Percentiles rank a stretch among this genome's conserved stretches.
These are phyloP conservation scores for Coranthus polyacanthus DNA, from an alignment of 2,797 vertebrate species.

Conservation along the genomic window DNA sequence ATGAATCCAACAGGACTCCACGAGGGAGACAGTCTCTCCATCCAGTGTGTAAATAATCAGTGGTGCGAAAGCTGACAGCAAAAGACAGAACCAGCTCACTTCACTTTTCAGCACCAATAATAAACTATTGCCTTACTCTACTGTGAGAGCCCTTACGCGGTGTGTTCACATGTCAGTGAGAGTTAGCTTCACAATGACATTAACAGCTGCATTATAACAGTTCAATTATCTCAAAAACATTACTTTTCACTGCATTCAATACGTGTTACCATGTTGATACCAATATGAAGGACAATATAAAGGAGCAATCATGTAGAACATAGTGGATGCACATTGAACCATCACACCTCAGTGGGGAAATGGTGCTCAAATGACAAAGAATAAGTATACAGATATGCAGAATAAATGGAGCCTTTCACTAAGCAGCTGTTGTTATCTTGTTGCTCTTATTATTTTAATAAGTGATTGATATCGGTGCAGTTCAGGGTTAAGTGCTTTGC, in stretches of 20 bases:
- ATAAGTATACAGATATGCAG: background rate
- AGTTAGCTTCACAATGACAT: background rate
- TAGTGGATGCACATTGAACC: too few relatives aligned
- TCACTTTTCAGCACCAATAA: background rate
- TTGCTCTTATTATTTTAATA: constrained; percentile 4
- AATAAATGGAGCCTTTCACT: background rate
- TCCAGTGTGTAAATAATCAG: too few relatives aligned
- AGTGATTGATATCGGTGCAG: background rate
- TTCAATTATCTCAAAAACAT: background rate
- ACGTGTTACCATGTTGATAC: background rate
- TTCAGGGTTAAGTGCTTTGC: constrained; percentile 1
- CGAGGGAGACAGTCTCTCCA: too few relatives aligned
- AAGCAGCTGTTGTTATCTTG: constrained; percentile 3
- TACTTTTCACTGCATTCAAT: background rate
- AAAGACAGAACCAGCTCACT: background rate
- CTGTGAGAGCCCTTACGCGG: background rate
- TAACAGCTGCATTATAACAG: constrained; percentile 8
- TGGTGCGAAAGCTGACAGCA: background rate
- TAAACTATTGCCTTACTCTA: background rate
- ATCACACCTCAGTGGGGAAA: too few relatives aligned
- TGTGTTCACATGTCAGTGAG: background rate
- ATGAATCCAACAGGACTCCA: too few relatives aligned
- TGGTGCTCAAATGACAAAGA: background rate
- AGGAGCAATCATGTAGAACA: constrained; percentile 10
- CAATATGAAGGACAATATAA: background rate